These are phyloP conservation scores for Mellivora capensis DNA, from an alignment of 2,113 vertebrate genomes.

Conservation along the genomic window DNA sequence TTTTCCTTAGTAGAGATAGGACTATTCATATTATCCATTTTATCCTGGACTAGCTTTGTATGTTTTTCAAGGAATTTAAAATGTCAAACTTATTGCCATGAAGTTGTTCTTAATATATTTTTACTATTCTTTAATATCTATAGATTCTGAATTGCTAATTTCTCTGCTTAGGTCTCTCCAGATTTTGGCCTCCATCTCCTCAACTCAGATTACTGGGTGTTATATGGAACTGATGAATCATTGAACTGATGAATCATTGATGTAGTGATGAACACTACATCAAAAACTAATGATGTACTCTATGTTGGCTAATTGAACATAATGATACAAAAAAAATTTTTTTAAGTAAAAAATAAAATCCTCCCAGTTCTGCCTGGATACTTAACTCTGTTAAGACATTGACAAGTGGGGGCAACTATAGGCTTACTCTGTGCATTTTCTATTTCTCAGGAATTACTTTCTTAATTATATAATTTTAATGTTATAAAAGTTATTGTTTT, in stretches of 20 bases:
- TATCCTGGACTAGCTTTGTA: background rate
- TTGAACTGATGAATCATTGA: too few relatives aligned
- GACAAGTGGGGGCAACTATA: background rate
- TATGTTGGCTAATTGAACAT: too few relatives aligned
- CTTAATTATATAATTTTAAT: background rate
- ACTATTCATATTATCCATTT: background rate
- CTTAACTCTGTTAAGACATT: background rate
- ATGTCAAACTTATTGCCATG: background rate
- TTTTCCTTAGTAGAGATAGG: background rate
- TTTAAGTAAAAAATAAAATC: too few relatives aligned
- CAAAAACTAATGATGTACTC: too few relatives aligned
- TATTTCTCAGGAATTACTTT: background rate
- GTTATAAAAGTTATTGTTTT: background rate
- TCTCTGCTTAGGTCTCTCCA: background rate
- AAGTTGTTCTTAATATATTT: background rate
- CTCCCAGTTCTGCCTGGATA: background rate
- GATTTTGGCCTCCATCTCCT: background rate
- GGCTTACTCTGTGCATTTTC: background rate
- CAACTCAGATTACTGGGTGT: background rate
- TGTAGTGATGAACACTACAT: too few relatives aligned
- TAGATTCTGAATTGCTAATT: background rate
- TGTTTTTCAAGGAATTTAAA: background rate
- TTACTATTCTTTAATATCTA: background rate
- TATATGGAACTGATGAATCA: too few relatives aligned
- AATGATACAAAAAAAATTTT: too few relatives aligned